Percentiles rank a stretch among this genome's conserved stretches.
Conservation (phyloP, 1,140 invertebrate species). For the Calephelis nemesis region DNA sequence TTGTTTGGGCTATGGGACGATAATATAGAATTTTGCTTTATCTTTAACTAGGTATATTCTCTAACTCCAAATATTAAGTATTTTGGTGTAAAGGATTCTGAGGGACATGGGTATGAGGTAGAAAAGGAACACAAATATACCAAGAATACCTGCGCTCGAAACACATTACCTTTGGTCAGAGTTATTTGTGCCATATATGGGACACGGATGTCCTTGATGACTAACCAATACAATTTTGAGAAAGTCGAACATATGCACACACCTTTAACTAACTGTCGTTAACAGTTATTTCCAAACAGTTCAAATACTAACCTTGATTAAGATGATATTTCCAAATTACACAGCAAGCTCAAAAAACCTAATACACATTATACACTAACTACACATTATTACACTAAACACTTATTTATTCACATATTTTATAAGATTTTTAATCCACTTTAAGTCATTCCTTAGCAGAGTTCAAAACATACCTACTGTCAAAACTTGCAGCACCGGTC, state of each 20-base stretch:
- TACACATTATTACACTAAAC: constrained; percentile 31
- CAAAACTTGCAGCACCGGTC: constrained; percentile 73
- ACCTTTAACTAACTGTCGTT: constrained; percentile 38
- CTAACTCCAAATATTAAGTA: no score
- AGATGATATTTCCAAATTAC: constrained; percentile 33
- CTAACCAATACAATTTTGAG: constrained; percentile 56
- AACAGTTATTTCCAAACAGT: constrained; percentile 23
- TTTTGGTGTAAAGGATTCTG: no score
- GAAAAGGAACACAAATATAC: not conserved
- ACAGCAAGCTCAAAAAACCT: constrained; percentile 35
- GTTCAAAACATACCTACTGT: constrained; percentile 60
- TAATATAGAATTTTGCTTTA: no score
- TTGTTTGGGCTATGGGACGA: no score
- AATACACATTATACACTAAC: constrained; percentile 28
- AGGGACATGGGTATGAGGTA: no score
- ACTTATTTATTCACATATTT: constrained; percentile 34
- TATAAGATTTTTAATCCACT: constrained; percentile 24
- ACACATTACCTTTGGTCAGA: no score
- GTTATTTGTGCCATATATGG: constrained; percentile 14
- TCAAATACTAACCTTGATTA: constrained; percentile 9
- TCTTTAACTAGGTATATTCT: no score
- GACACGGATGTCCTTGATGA: constrained; percentile 51
- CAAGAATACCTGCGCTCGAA: not conserved
- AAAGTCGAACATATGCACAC: constrained; percentile 35
- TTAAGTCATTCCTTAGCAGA: constrained; percentile 41